These are phyloP conservation scores for Oryzias curvinotus DNA, from an alignment of 2,113 vertebrate species.

Conservation along the genomic window DNA sequence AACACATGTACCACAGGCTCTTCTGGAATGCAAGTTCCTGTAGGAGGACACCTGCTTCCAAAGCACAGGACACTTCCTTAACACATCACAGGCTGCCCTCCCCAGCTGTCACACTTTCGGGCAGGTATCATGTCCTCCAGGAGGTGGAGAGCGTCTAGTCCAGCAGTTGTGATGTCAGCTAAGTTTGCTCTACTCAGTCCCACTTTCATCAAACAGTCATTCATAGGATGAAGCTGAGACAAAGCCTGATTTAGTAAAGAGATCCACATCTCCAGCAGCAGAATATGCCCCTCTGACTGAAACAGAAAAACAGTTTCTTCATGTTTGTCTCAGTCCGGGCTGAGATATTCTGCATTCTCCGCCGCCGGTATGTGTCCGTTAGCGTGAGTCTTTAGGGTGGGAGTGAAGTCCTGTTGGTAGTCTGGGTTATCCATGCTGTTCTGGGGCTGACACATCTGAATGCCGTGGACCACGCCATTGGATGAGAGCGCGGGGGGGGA, in stretches of 20 bases:
- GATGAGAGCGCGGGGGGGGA: conserved; percentile 42
- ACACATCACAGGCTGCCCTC: too few relatives aligned
- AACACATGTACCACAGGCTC: too few relatives aligned
- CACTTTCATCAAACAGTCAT: conserved; percentile 10
- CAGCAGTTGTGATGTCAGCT: conserved; percentile 20
- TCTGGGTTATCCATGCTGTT: conserved; percentile 96
- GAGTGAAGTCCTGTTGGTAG: conserved; percentile 94
- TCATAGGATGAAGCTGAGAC: conserved; percentile 11
- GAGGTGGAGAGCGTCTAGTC: background rate
- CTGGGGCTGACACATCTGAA: conserved; percentile 79
- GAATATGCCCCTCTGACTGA: conserved; percentile 12
- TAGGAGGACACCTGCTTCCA: too few relatives aligned
- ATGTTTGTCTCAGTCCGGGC: conserved; percentile 69
- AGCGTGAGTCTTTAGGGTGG: conserved; percentile 80
- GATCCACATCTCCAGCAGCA: conserved; percentile 14
- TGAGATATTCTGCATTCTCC: conserved; percentile 88
- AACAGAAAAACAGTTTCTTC: conserved; percentile 33
- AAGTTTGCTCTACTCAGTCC: conserved; percentile 4
- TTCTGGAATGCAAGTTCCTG: too few relatives aligned
- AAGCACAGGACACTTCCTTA: too few relatives aligned
- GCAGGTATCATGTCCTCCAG: background rate
- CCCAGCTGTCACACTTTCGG: conserved; percentile 3
- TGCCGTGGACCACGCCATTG: conserved; percentile 60
- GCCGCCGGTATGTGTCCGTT: conserved; percentile 85
- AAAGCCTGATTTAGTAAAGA: background rate